A percentile compares a stretch with the other conserved stretches of the same genome.
These are phyloP conservation scores for Deilephila elpenor DNA, from an alignment of 2,888 invertebrate species.

Conservation along the genomic window DNA sequence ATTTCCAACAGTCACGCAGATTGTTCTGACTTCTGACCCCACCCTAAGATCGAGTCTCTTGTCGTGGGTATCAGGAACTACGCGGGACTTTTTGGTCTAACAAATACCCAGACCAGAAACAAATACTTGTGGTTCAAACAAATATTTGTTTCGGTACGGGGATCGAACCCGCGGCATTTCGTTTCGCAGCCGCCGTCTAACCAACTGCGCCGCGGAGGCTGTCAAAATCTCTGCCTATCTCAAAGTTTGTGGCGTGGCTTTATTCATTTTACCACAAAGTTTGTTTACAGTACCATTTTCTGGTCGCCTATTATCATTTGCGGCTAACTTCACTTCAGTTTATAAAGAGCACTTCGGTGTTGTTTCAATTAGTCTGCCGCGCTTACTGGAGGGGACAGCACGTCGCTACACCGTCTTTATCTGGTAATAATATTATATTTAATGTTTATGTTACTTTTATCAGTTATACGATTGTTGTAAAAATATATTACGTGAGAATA, in stretches of 20 bases:
- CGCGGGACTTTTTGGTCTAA: no score
- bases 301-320: background rate
- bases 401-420: background rate
- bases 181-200: no score
- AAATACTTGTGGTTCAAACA: no score
- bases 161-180: no score
- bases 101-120: no score
- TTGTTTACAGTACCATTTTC: background rate
- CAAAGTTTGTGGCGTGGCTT: background rate
- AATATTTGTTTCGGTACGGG: no score
- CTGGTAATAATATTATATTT: background rate
- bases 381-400: background rate
- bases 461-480: slow-evolving; percentile 17
- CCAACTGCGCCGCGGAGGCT: no score
- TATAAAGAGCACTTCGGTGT: background rate
- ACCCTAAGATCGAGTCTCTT: no score
- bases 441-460: slow-evolving; percentile 17
- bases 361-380: background rate
- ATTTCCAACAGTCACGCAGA: no score
- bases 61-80: no score
- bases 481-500: slow-evolving; percentile 18
- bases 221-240: no score
- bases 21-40: no score
- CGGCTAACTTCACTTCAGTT: slow-evolving; percentile 13
- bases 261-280: background rate